These are phyloP conservation scores for Hemibagrus guttatus DNA, from an alignment of 2,797 vertebrate genomes.

Conservation along the genomic window DNA sequence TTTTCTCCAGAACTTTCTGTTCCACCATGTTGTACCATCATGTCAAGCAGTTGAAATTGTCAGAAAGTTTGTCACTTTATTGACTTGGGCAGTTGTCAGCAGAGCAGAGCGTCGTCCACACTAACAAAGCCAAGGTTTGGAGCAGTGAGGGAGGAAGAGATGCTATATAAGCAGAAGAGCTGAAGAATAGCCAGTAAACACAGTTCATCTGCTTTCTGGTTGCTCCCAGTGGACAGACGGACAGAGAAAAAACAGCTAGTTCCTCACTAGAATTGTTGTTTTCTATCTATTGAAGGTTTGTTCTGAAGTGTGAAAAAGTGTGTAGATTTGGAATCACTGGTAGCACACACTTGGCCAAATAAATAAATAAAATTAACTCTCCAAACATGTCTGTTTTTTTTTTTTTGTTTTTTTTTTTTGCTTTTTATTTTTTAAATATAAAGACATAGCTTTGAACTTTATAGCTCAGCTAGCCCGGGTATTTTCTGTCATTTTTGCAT, in stretches of 20 bases:
- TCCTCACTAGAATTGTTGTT: constrained; percentile 62
- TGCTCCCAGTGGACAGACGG: constrained; percentile 65
- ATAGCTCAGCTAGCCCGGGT: background rate
- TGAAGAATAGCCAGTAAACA: constrained; percentile 54
- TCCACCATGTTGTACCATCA: constrained; percentile 24
- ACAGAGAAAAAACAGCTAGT: constrained; percentile 60
- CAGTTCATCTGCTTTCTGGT: constrained; percentile 56
- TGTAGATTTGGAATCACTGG: constrained; percentile 74
- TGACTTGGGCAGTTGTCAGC: constrained; percentile 48
- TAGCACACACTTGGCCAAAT: constrained; percentile 70
- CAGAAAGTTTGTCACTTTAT: constrained; percentile 41
- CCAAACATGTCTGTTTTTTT: background rate
- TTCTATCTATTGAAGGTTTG: constrained; percentile 52
- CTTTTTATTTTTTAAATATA: background rate
- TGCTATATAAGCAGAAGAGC: constrained; percentile 36
- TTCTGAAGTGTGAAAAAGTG: constrained; percentile 73
- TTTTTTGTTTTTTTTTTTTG: background rate
- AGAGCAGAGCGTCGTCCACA: constrained; percentile 22
- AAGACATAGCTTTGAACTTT: background rate
- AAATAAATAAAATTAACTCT: background rate
- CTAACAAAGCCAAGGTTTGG: constrained; percentile 28
- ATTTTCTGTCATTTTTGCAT: background rate
- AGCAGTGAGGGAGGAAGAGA: constrained; percentile 40
- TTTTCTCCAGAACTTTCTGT: constrained; percentile 21
- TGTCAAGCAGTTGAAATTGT: constrained; percentile 39